A percentile compares a stretch with the other conserved stretches of the same genome.
These are phyloP conservation scores for Microplitis deprimator DNA, from an alignment of 2,888 invertebrate species.

Conservation along the genomic window DNA sequence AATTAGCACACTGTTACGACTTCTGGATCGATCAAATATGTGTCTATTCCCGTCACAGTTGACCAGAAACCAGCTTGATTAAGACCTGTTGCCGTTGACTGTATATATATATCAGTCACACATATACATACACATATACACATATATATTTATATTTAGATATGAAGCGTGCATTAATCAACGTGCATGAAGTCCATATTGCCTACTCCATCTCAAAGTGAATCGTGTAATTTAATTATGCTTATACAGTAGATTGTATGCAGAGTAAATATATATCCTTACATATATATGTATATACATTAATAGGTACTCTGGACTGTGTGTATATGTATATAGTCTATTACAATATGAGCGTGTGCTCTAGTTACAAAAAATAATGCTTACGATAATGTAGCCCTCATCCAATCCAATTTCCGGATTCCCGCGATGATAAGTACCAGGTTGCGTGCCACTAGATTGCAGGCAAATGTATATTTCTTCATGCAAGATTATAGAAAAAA, in stretches of 20 bases:
- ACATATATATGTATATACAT: background rate
- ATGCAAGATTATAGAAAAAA: background rate
- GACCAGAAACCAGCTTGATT: conserved; percentile 15
- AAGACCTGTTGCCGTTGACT: conserved; percentile 29
- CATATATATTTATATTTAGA: background rate
- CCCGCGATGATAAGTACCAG: conserved; percentile 32
- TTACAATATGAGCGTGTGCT: conserved; percentile 8
- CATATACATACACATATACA: background rate
- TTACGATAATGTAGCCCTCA: conserved; percentile 30
- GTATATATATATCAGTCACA: background rate
- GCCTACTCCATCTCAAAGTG: background rate
- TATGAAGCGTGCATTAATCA: background rate
- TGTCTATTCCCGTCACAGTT: conserved; percentile 4
- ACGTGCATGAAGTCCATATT: background rate
- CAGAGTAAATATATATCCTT: background rate
- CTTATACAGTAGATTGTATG: conserved; percentile 10
- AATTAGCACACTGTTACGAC: conserved; percentile 30
- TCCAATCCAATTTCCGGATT: conserved; percentile 42
- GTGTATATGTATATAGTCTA: background rate
- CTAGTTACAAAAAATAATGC: conserved; percentile 31
- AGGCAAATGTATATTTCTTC: conserved; percentile 14
- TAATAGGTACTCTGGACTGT: background rate
- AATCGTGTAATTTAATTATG: conserved; percentile 15
- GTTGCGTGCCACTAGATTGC: conserved; percentile 34
- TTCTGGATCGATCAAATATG: background rate